Percentiles rank a stretch among this genome's conserved stretches.
Conservation (phyloP, 2,888 invertebrate genomes). For the Piscicola geometra region DNA sequence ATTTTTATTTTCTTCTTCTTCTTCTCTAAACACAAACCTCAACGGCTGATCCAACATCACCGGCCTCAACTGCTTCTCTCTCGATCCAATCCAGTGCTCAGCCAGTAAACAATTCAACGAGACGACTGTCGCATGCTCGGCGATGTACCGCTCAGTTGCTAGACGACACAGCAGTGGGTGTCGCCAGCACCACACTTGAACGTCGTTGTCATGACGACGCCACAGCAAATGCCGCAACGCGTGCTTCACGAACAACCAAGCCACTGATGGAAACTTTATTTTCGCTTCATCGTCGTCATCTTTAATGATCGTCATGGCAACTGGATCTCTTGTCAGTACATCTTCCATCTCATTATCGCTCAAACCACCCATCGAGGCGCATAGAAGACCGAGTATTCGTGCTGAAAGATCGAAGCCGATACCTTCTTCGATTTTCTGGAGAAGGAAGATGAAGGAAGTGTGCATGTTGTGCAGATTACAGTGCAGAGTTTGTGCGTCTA, state of each 20-base stretch:
- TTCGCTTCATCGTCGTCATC: neutral
- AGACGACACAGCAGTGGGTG: slow-evolving; percentile 47
- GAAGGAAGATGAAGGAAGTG: slow-evolving; percentile 46
- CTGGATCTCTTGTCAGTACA: slow-evolving; percentile 53
- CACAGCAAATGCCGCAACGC: slow-evolving; percentile 48
- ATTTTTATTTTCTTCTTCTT: slow-evolving; percentile 41
- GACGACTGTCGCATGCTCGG: slow-evolving; percentile 41
- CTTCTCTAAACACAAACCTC: neutral
- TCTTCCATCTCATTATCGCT: slow-evolving; percentile 55
- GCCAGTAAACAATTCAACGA: slow-evolving; percentile 50
- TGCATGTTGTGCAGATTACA: slow-evolving; percentile 44
- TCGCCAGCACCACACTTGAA: slow-evolving; percentile 48
- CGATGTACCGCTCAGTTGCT: slow-evolving; percentile 47
- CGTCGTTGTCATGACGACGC: slow-evolving; percentile 47
- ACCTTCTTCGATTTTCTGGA: slow-evolving; percentile 43
- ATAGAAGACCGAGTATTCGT: slow-evolving; percentile 48
- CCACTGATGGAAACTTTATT: slow-evolving; percentile 45
- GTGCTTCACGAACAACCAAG: slow-evolving; percentile 50
- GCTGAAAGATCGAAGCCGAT: slow-evolving; percentile 48
- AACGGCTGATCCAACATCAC: slow-evolving; percentile 39
- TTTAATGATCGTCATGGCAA: slow-evolving; percentile 44
- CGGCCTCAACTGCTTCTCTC: slow-evolving; percentile 22
- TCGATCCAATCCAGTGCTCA: slow-evolving; percentile 52
- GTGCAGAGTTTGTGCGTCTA: slow-evolving; percentile 42
- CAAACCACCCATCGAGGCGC: slow-evolving; percentile 51